Conservation (phyloP, 2,113 vertebrate species). For the Jaculus jaculus region DNA sequence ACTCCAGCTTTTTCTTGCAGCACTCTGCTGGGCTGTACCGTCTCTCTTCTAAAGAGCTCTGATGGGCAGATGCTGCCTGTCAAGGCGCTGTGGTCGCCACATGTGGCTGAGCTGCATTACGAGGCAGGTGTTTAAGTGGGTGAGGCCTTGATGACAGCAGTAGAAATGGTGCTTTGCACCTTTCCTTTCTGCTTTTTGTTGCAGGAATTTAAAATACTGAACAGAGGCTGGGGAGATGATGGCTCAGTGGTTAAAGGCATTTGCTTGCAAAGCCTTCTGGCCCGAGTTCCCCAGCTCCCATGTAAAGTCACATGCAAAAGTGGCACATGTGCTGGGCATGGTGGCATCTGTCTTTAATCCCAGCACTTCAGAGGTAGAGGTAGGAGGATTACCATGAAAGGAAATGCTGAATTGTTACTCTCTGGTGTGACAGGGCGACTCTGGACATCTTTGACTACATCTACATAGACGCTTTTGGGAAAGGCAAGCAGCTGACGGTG, state of each 20-base stretch:
- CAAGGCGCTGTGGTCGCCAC: neutral
- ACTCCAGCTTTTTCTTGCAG: rapidly evolving
- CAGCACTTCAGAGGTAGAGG: too few relatives aligned
- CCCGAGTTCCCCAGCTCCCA: too few relatives aligned
- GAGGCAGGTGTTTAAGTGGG: neutral
- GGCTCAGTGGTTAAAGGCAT: too few relatives aligned
- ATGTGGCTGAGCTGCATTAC: neutral
- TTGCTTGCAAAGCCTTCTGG: too few relatives aligned
- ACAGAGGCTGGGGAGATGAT: too few relatives aligned
- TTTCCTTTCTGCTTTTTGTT: neutral
- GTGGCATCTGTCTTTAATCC: too few relatives aligned
- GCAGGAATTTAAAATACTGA: neutral
- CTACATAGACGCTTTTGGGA: slow-evolving; percentile 97
- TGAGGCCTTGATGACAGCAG: neutral
- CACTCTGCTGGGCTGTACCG: neutral
- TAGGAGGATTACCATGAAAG: too few relatives aligned
- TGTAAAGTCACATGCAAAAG: too few relatives aligned
- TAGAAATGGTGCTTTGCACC: neutral
- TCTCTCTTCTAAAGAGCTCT: neutral
- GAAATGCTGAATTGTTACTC: neutral
- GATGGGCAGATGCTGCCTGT: neutral
- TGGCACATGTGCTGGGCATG: too few relatives aligned
- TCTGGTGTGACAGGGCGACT: slow-evolving; percentile 82
- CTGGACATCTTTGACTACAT: slow-evolving; percentile 95
- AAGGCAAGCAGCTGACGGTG: slow-evolving; percentile 94